Conservation (phyloP, 2,113 vertebrate species). For the Kryptolebias marmoratus region DNA sequence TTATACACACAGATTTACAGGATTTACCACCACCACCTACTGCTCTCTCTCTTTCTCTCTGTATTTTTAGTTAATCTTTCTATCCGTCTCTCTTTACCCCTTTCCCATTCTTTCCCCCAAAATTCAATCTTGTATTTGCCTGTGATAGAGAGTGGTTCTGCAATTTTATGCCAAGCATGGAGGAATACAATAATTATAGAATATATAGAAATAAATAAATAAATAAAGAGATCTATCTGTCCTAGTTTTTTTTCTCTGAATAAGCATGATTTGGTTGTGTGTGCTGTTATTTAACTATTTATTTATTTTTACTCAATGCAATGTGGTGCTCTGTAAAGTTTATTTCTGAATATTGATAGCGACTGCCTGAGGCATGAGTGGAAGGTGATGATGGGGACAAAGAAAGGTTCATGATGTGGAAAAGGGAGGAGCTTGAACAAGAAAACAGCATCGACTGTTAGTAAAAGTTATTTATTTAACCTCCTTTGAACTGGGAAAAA, state of each 20-base stretch:
- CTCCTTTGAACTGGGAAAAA: no score
- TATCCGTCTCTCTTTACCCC: slow-evolving; percentile 40
- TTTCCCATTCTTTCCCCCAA: slow-evolving; percentile 53
- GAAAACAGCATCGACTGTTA: background rate
- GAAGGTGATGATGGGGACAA: slow-evolving; percentile 10
- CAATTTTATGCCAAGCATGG: slow-evolving; percentile 63
- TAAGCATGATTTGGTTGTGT: slow-evolving; percentile 63
- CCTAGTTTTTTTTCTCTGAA: slow-evolving; percentile 71
- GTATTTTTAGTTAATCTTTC: slow-evolving; percentile 43
- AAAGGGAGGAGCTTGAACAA: background rate
- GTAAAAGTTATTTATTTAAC: no score
- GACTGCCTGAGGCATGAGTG: slow-evolving; percentile 44
- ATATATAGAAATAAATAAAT: slow-evolving; percentile 52
- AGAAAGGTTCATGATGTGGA: slow-evolving; percentile 5
- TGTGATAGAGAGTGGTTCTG: slow-evolving; percentile 64
- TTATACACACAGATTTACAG: slow-evolving; percentile 63
- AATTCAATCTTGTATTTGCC: slow-evolving; percentile 75
- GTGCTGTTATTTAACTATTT: slow-evolving; percentile 47
- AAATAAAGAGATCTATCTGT: slow-evolving; percentile 59
- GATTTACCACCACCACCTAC: slow-evolving; percentile 43
- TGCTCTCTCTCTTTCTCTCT: slow-evolving; percentile 36
- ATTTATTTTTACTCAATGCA: slow-evolving; percentile 24
- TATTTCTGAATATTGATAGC: slow-evolving; percentile 51
- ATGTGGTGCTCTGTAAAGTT: slow-evolving; percentile 25
- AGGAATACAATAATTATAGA: slow-evolving; percentile 67